Evolutionary conservation across 2,113 vertebrate genomes (phyloP).

Genomic region (Pomatostomus ruficeps): DNA sequence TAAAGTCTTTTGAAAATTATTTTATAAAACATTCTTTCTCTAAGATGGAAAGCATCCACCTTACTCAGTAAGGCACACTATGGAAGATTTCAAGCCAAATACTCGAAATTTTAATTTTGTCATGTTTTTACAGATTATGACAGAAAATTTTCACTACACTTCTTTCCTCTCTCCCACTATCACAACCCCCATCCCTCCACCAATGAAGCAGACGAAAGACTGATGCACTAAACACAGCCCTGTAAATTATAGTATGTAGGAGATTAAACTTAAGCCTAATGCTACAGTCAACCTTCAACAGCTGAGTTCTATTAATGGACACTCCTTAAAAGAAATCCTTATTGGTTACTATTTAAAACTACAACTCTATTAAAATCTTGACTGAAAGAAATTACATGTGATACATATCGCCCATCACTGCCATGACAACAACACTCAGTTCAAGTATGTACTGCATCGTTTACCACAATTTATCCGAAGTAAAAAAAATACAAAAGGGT

Average conservation of each 20-base stretch:
- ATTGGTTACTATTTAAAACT: conserved; percentile 70
- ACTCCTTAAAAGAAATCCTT: conserved; percentile 60
- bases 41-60: background rate
- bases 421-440: background rate
- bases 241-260: conserved; percentile 66
- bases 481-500: background rate
- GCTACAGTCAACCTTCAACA: conserved; percentile 67
- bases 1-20: background rate
- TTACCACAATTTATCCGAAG: background rate
- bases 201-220: conserved; percentile 26
- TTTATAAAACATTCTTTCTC: background rate
- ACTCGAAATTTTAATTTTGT: background rate
- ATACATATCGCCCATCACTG: background rate
- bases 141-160: background rate
- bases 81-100: background rate
- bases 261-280: conserved; percentile 75
- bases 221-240: conserved; percentile 6
- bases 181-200: conserved; percentile 19
- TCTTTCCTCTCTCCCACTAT: conserved; percentile 2
- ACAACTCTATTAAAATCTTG: conserved; percentile 62
- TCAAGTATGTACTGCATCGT: background rate
- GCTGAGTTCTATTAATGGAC: conserved; percentile 74
- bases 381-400: conserved; percentile 54
- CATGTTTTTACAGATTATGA: background rate
- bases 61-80: background rate